Percentiles rank a stretch among this genome's conserved stretches.
These are phyloP conservation scores for Drosophila miranda DNA, from an alignment of 1,140 invertebrate species.

Conservation along the genomic window DNA sequence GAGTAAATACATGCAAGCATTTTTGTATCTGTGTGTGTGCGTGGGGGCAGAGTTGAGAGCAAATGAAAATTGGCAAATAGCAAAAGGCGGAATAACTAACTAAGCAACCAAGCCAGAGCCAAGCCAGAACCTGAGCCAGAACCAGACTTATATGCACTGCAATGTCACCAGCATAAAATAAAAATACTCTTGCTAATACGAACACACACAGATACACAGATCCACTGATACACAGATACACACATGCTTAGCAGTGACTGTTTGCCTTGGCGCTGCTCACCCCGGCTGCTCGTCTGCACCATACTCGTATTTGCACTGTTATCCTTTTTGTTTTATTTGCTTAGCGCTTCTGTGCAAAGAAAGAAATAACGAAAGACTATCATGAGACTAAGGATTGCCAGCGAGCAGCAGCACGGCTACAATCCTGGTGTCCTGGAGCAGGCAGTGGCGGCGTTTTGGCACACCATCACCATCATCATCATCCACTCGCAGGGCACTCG, in stretches of 20 bases:
- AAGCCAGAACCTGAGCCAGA: no score
- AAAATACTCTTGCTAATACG: not conserved
- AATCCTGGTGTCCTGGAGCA: constrained; percentile 19
- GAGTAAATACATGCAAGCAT: constrained; percentile 50
- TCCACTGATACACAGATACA: not conserved
- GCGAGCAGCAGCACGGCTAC: constrained; percentile 40
- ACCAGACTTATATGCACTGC: constrained; percentile 44
- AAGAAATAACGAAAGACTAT: constrained; percentile 58
- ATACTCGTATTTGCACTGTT: constrained; percentile 69
- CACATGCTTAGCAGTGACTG: constrained; percentile 39
- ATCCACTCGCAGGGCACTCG: constrained; percentile 50
- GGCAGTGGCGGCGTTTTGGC: constrained; percentile 38
- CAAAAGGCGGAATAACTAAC: constrained; percentile 27
- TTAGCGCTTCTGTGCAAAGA: constrained; percentile 78
- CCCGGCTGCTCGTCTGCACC: constrained; percentile 51
- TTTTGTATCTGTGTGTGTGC: constrained; percentile 14
- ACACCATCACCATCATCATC: constrained; percentile 49
- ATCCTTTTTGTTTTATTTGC: constrained; percentile 81
- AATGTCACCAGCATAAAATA: constrained; percentile 62
- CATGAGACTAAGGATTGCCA: constrained; percentile 60
- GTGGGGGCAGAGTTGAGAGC: constrained; percentile 10
- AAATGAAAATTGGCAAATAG: constrained; percentile 60
- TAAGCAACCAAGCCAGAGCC: constrained; percentile 23
- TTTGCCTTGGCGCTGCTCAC: constrained; percentile 14
- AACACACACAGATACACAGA: constrained; percentile 8